phyloP scores from a whole-genome alignment of 1,140 invertebrate genomes.

The Plectrocnemia conspersa region DNA sequence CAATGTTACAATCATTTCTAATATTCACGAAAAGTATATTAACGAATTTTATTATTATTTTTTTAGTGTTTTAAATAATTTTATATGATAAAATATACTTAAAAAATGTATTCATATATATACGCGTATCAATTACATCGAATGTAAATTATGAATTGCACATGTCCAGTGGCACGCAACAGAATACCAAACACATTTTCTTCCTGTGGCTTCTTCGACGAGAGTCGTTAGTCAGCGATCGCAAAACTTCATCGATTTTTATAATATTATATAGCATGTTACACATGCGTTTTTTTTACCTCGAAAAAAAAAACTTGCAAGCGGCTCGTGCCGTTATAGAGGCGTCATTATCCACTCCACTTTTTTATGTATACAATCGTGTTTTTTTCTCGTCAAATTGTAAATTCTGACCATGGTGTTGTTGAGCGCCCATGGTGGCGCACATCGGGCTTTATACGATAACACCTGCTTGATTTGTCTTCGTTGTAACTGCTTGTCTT shows the following conservation, averaged over 20 bases:
- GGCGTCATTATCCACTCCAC: too few relatives aligned
- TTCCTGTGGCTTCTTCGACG: slow-evolving; percentile 11
- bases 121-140: neutral
- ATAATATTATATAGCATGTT: neutral
- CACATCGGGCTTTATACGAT: slow-evolving; percentile 11
- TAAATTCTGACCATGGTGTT: neutral
- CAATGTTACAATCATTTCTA: too few relatives aligned
- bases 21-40: too few relatives aligned
- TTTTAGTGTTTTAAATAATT: too few relatives aligned
- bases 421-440: neutral
- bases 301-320: too few relatives aligned
- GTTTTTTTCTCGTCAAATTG: too few relatives aligned
- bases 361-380: too few relatives aligned
- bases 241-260: neutral
- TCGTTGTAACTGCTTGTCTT: slow-evolving; percentile 13
- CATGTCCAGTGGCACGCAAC: slow-evolving; percentile 14
- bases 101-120: neutral
- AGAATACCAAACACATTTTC: slow-evolving; percentile 12
- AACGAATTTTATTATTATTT: slow-evolving; percentile 3
- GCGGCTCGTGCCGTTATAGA: neutral
- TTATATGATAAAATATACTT: too few relatives aligned
- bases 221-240: slow-evolving; percentile 7
- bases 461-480: slow-evolving; percentile 28
- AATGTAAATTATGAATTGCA: slow-evolving; percentile 10
- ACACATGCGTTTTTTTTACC: neutral